These are phyloP conservation scores for Heliothis peltigera DNA, from an alignment of 2,888 invertebrate species.

Conservation along the genomic window DNA sequence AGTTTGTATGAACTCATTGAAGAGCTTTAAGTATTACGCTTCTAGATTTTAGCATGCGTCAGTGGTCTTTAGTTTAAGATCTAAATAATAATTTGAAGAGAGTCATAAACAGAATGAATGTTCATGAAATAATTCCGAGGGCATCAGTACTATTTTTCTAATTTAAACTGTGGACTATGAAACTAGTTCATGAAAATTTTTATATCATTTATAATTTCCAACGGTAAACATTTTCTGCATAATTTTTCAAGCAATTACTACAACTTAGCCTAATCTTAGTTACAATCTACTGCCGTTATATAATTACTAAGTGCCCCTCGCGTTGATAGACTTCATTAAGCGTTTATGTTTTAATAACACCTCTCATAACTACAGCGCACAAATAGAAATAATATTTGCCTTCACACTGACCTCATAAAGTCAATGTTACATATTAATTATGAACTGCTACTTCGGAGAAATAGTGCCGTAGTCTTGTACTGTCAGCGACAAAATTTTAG, in stretches of 20 bases:
- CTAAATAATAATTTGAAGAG: slow-evolving; percentile 14
- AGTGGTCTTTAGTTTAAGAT: slow-evolving; percentile 46
- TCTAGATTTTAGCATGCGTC: slow-evolving; percentile 64
- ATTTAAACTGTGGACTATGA: not conserved
- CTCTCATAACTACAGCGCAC: slow-evolving; percentile 43
- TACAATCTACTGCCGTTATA: not conserved
- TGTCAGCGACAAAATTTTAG: not conserved
- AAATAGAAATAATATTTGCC: slow-evolving; percentile 47
- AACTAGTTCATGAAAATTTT: not conserved
- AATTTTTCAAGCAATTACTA: not conserved
- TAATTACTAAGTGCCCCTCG: slow-evolving; percentile 23
- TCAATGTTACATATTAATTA: slow-evolving; percentile 7
- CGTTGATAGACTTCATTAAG: slow-evolving; percentile 27
- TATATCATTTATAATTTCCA: too few species aligned
- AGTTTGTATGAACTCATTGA: slow-evolving; percentile 79
- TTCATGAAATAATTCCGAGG: not conserved
- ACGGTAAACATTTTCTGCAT: too few species aligned
- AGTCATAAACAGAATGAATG: not conserved
- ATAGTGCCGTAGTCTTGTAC: not conserved
- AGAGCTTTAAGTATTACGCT: slow-evolving; percentile 78
- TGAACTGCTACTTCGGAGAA: slow-evolving; percentile 2
- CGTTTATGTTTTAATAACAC: slow-evolving; percentile 37
- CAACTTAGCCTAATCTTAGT: not conserved
- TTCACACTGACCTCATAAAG: slow-evolving; percentile 46
- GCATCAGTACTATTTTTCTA: not conserved